Percentiles rank a stretch among this genome's conserved stretches.
Evolutionary conservation across 2,888 invertebrate genomes (phyloP).

Genomic region (Drosophila testacea): DNA sequence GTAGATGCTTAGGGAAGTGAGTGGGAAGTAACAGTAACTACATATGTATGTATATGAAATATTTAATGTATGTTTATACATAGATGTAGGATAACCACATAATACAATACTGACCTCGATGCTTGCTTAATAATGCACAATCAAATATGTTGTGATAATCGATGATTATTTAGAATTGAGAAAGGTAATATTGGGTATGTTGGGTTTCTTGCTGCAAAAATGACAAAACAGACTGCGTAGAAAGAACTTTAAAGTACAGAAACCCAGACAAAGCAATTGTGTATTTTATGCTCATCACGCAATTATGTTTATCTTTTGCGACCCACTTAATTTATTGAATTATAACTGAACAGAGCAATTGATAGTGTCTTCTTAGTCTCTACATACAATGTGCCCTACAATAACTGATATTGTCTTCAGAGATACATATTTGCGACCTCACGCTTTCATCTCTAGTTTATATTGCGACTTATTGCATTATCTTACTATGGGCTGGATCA

Average conservation of each 20-base stretch:
- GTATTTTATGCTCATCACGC: too few species aligned
- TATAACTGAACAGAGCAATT: too few species aligned
- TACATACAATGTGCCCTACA: background rate
- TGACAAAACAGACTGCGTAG: too few species aligned
- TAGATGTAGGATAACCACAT: background rate
- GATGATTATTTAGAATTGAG: background rate
- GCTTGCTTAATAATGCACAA: background rate
- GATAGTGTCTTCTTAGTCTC: too few species aligned
- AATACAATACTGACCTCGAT: constrained; percentile 8
- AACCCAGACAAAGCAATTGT: too few species aligned
- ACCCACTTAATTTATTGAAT: too few species aligned
- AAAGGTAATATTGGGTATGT: too few species aligned
- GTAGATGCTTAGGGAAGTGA: background rate
- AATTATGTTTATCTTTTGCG: too few species aligned
- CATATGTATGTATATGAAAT: background rate
- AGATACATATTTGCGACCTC: background rate
- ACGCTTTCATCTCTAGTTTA: constrained; percentile 7
- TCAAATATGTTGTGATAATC: background rate
- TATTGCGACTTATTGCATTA: constrained; percentile 14
- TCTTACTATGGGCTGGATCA: constrained; percentile 2
- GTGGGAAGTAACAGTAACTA: background rate
- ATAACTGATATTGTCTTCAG: too few species aligned
- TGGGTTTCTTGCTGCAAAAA: too few species aligned
- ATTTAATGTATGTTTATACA: too few species aligned
- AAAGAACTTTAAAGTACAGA: too few species aligned